These are phyloP conservation scores for Tryphoninae sp. DNA, from an alignment of 2,888 invertebrate species.

Conservation along the genomic window DNA sequence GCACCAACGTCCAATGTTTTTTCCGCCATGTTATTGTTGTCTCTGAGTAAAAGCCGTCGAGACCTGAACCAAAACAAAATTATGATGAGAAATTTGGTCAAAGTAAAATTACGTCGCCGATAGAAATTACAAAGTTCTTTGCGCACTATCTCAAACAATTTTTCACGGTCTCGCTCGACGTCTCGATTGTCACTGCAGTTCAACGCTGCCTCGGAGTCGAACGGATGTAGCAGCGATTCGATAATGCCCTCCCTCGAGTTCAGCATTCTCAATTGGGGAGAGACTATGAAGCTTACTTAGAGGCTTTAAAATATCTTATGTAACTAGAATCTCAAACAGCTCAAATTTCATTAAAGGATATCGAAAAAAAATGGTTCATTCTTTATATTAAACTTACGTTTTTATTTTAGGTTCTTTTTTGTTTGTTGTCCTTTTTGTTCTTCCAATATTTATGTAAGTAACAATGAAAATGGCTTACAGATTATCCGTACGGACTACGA, in stretches of 20 bases:
- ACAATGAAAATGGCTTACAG: slow-evolving; percentile 80
- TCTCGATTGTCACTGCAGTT: slow-evolving; percentile 36
- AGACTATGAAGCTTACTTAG: not conserved
- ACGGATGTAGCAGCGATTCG: not conserved
- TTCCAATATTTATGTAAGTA: slow-evolving; percentile 81
- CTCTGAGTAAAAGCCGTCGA: not conserved
- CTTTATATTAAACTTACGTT: slow-evolving; percentile 80
- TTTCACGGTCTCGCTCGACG: slow-evolving; percentile 12
- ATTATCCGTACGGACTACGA: slow-evolving; percentile 76
- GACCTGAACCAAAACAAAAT: not conserved
- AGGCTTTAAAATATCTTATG: not conserved
- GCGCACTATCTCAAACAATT: not conserved
- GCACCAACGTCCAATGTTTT: slow-evolving; percentile 77
- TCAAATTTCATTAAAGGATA: not conserved
- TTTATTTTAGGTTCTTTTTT: slow-evolving; percentile 75
- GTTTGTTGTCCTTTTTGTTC: slow-evolving; percentile 66
- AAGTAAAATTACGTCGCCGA: not conserved
- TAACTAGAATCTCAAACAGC: not conserved
- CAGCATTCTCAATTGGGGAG: not conserved
- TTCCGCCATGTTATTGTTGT: slow-evolving; percentile 77
- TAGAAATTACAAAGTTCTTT: not conserved
- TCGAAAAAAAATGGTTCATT: slow-evolving; percentile 6
- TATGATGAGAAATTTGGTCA: not conserved
- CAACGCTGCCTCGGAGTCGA: not conserved
- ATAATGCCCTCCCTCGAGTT: slow-evolving; percentile 9